Conservation (phyloP, 2,888 invertebrate species). For the Melanostoma mellinum region DNA sequence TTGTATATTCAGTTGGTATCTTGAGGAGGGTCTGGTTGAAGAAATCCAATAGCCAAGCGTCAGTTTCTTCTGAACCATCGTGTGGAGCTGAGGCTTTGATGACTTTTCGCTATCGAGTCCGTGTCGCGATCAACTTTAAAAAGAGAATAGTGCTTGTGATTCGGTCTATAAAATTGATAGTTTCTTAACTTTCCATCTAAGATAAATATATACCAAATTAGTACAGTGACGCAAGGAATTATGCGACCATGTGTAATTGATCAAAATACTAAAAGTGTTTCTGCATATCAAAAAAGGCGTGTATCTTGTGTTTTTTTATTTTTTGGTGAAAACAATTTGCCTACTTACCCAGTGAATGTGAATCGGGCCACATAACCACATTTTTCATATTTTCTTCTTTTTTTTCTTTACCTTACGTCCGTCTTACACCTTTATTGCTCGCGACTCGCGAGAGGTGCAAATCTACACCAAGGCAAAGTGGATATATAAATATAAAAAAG, state of each 20-base stretch:
- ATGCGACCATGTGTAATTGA: not conserved
- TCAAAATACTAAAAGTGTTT: not conserved
- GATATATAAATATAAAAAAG: constrained; percentile 30
- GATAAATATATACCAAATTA: constrained; percentile 12
- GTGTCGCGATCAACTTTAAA: not conserved
- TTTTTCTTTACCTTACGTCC: constrained; percentile 24
- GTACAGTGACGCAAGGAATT: constrained; percentile 7
- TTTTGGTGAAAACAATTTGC: constrained; percentile 73
- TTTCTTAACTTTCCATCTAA: constrained; percentile 28
- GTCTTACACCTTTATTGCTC: constrained; percentile 54
- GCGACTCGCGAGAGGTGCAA: constrained; percentile 54
- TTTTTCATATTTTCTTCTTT: constrained; percentile 34
- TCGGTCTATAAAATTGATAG: constrained; percentile 30
- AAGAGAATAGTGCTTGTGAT: constrained; percentile 8
- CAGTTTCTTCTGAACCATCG: constrained; percentile 65
- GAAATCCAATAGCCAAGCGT: constrained; percentile 68
- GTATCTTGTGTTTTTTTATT: constrained; percentile 16
- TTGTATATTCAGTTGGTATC: constrained; percentile 10
- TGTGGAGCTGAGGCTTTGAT: constrained; percentile 41
- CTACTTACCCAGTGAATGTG: constrained; percentile 74
- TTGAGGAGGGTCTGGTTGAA: constrained; percentile 55
- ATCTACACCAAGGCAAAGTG: constrained; percentile 45
- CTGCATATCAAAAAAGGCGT: constrained; percentile 17
- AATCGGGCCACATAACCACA: constrained; percentile 66
- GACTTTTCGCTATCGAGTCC: constrained; percentile 5